Percentiles rank a stretch among this genome's conserved stretches.
Evolutionary conservation across 2,888 invertebrate genomes (phyloP).

Genomic region (Melanchra persicariae): DNA sequence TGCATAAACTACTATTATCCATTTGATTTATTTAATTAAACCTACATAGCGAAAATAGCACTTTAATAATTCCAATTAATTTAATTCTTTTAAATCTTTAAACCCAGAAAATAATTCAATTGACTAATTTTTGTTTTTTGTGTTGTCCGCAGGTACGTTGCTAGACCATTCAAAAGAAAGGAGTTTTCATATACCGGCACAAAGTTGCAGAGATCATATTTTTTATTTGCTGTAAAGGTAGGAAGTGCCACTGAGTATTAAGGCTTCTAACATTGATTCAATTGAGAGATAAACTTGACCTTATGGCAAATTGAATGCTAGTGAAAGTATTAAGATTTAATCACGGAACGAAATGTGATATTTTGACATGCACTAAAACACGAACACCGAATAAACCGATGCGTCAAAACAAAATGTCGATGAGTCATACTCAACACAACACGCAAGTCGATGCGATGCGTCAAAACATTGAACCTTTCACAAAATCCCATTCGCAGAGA

Average conservation of each 20-base stretch:
- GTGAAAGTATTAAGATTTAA: conserved; percentile 24
- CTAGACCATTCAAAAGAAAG: conserved; percentile 10
- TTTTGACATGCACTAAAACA: conserved; percentile 14
- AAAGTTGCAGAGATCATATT: neutral
- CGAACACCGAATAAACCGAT: neutral
- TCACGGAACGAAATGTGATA: neutral
- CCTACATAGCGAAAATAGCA: neutral
- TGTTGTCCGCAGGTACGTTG: conserved; percentile 42
- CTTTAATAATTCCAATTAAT: neutral
- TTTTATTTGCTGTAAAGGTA: neutral
- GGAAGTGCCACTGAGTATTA: neutral
- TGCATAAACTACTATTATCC: too few species aligned
- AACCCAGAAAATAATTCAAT: too few species aligned
- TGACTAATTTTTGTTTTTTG: conserved; percentile 10
- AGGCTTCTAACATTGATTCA: neutral
- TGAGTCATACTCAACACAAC: neutral
- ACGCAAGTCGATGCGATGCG: neutral
- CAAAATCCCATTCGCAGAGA: conserved; percentile 9
- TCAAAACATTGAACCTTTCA: conserved; percentile 14
- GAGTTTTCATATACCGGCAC: neutral
- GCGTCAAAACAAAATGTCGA: conserved; percentile 1
- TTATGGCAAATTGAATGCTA: neutral
- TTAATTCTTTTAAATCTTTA: too few species aligned
- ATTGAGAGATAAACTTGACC: conserved; percentile 19
- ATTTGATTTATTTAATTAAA: neutral